Evolutionary conservation across 1,140 invertebrate genomes (phyloP).

Genomic region (Drosophila lacteicornis): DNA sequence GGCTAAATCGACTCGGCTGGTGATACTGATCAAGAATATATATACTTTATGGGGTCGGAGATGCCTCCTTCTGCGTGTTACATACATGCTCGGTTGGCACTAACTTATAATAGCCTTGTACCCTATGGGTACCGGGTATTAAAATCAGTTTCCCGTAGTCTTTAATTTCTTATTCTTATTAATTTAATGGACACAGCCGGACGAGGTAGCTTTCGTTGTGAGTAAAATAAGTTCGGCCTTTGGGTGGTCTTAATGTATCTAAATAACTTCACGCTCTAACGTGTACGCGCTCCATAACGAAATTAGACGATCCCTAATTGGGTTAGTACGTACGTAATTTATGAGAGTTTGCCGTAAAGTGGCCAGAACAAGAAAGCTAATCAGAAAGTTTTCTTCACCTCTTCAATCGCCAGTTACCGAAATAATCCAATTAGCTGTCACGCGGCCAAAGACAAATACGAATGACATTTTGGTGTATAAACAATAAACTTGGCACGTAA

Average conservation of each 20-base stretch:
- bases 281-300: conserved; percentile 34
- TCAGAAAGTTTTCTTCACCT: conserved; percentile 54
- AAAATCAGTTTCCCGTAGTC: too few relatives aligned
- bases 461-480: conserved; percentile 21
- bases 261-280: conserved; percentile 41
- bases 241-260: conserved; percentile 1
- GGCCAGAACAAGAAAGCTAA: conserved; percentile 45
- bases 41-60: too few relatives aligned
- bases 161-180: neutral
- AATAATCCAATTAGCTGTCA: conserved; percentile 54
- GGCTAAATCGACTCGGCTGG: too few relatives aligned
- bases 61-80: too few relatives aligned
- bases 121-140: too few relatives aligned
- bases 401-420: conserved; percentile 12
- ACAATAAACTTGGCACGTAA: conserved; percentile 34
- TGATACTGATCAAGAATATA: too few relatives aligned
- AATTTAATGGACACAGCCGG: neutral
- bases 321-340: conserved; percentile 58
- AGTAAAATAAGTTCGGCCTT: neutral
- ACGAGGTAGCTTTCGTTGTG: neutral
- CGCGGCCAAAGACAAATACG: conserved; percentile 21
- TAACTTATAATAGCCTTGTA: too few relatives aligned
- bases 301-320: conserved; percentile 64
- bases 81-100: too few relatives aligned
- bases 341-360: conserved; percentile 29